Evolutionary conservation across 2,797 vertebrate genomes (phyloP).

Genomic region (Alosa sapidissima): DNA sequence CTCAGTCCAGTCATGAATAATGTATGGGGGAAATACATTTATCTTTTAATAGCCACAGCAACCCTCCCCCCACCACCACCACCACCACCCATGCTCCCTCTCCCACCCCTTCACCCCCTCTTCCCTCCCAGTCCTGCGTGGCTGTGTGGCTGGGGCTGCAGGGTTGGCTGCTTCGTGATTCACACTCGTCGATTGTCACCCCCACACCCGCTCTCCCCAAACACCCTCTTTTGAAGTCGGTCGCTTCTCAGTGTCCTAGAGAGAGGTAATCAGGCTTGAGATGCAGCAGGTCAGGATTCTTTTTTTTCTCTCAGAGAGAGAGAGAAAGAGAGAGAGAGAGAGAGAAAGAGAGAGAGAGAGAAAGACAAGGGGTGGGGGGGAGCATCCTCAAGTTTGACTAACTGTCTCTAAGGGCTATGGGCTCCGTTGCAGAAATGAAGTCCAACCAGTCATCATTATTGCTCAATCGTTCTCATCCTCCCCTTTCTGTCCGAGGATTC

Average conservation of each 20-base stretch:
- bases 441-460: slow-evolving; percentile 37
- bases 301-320: background rate
- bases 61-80: slow-evolving; percentile 40
- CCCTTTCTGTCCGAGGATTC: slow-evolving; percentile 30
- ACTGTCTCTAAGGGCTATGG: slow-evolving; percentile 24
- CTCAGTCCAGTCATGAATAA: slow-evolving; percentile 78
- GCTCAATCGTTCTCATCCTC: slow-evolving; percentile 39
- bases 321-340: slow-evolving; percentile 24
- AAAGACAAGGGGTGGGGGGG: slow-evolving; percentile 26
- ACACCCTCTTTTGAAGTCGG: slow-evolving; percentile 72
- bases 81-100: slow-evolving; percentile 40
- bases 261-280: slow-evolving; percentile 81
- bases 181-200: slow-evolving; percentile 72
- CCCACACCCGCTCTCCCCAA: background rate
- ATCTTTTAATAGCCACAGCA: slow-evolving; percentile 78
- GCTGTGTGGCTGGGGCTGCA: slow-evolving; percentile 64
- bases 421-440: slow-evolving; percentile 19
- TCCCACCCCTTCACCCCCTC: slow-evolving; percentile 50
- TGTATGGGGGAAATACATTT: slow-evolving; percentile 82
- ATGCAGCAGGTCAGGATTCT: slow-evolving; percentile 68
- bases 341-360: slow-evolving; percentile 24
- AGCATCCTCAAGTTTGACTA: slow-evolving; percentile 62
- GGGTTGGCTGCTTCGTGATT: slow-evolving; percentile 60
- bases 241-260: slow-evolving; percentile 80
- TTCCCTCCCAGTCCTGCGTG: background rate